These are phyloP conservation scores for Coleophora flavipennella DNA, from an alignment of 2,888 invertebrate species.

Conservation along the genomic window DNA sequence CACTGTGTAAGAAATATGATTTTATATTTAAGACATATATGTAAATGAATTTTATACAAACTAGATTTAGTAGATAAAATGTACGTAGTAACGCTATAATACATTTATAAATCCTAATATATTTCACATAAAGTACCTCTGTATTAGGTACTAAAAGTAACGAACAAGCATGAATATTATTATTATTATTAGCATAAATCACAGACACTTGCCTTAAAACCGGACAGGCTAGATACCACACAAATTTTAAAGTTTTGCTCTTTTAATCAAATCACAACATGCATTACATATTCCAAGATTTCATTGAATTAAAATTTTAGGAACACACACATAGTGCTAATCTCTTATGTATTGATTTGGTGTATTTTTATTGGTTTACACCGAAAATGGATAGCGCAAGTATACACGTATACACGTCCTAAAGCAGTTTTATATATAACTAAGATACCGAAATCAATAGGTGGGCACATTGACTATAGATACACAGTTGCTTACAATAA, in stretches of 20 bases:
- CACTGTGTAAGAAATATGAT: no score
- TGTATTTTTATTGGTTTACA: slow-evolving; percentile 4
- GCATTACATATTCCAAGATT: neutral
- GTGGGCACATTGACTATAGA: slow-evolving; percentile 64
- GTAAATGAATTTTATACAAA: no score
- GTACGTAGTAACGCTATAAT: no score
- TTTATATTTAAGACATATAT: no score
- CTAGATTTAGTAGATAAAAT: no score
- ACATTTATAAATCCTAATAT: no score
- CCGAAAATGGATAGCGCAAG: neutral
- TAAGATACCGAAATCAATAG: slow-evolving; percentile 45
- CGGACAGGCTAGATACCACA: slow-evolving; percentile 43
- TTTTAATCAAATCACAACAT: slow-evolving; percentile 4
- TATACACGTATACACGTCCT: slow-evolving; percentile 16
- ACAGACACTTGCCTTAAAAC: slow-evolving; percentile 63
- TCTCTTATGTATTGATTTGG: slow-evolving; percentile 6
- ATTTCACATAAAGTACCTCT: no score
- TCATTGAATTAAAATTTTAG: slow-evolving; percentile 1
- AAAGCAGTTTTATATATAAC: slow-evolving; percentile 31
- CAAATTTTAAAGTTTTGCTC: slow-evolving; percentile 2
- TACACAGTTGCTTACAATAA: slow-evolving; percentile 31
- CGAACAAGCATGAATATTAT: slow-evolving; percentile 63
- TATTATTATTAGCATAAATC: slow-evolving; percentile 63
- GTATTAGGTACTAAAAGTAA: slow-evolving; percentile 29
- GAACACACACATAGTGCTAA: neutral